These are phyloP conservation scores for Sorex araneus DNA, from an alignment of 2,113 vertebrate species.

Conservation along the genomic window DNA sequence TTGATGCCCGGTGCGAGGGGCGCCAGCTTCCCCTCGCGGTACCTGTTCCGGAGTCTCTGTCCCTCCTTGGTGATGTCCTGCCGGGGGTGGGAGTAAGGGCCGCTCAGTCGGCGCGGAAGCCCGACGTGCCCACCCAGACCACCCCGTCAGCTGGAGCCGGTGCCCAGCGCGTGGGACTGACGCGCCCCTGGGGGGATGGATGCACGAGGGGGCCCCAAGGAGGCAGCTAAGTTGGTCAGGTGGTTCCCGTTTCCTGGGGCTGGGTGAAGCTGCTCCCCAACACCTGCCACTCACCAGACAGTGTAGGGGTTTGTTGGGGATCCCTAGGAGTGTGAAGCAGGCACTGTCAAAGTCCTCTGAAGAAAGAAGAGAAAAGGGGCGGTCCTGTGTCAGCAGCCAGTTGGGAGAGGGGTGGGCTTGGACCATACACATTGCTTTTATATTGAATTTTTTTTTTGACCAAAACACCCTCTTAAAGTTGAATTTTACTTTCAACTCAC, in stretches of 20 bases:
- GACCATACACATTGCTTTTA: not conserved
- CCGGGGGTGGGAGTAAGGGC: not conserved
- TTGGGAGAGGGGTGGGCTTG: not conserved
- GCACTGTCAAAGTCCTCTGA: constrained; percentile 83
- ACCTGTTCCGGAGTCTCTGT: constrained; percentile 53
- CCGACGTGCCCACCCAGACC: not conserved
- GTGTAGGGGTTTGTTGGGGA: constrained; percentile 72
- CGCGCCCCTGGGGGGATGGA: not conserved
- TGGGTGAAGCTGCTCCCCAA: not conserved
- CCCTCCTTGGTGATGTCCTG: constrained; percentile 78
- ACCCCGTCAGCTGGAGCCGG: not conserved
- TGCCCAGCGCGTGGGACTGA: not conserved
- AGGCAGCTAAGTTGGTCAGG: not conserved
- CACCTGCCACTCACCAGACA: constrained; percentile 64
- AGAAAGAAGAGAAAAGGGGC: not conserved
- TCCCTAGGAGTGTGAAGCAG: constrained; percentile 73
- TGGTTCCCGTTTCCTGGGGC: not conserved
- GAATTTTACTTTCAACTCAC: not conserved
- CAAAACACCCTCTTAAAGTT: constrained; percentile 22
- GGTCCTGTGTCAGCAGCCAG: not conserved
- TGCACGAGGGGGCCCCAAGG: not conserved
- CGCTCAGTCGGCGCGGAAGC: not conserved
- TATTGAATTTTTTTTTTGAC: not conserved
- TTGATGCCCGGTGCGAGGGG: constrained; percentile 66
- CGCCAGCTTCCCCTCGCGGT: constrained; percentile 66